These are phyloP conservation scores for Rhinoraja longicauda DNA, from an alignment of 2,797 vertebrate genomes.

Conservation along the genomic window DNA sequence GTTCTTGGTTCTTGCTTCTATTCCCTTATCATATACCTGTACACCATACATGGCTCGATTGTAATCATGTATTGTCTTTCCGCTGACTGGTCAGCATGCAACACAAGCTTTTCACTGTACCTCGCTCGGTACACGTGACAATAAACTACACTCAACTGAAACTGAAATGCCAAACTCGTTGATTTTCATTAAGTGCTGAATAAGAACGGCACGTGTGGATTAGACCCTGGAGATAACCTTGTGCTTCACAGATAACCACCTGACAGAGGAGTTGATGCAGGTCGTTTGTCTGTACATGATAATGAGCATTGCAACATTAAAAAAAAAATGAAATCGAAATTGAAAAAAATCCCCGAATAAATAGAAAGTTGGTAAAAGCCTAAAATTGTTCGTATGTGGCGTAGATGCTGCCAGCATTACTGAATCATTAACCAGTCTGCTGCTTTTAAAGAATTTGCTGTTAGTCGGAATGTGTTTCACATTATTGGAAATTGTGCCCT, in stretches of 20 bases:
- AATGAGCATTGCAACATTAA: too few relatives aligned
- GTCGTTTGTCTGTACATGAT: neutral
- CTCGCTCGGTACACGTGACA: too few relatives aligned
- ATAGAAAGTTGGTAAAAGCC: neutral
- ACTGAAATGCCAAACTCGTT: too few relatives aligned
- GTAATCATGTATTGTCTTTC: too few relatives aligned
- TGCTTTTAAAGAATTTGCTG: neutral
- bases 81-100: too few relatives aligned
- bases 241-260: neutral
- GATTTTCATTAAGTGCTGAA: neutral
- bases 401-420: neutral
- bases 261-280: neutral
- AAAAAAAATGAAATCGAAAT: neutral
- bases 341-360: too few relatives aligned
- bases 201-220: neutral
- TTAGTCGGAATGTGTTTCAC: neutral
- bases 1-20: too few relatives aligned
- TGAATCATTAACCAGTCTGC: neutral
- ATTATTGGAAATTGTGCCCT: neutral
- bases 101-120: too few relatives aligned
- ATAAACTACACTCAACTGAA: too few relatives aligned
- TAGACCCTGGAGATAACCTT: neutral
- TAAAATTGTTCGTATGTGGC: neutral
- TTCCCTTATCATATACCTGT: too few relatives aligned
- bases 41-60: too few relatives aligned